A percentile compares a stretch with the other conserved stretches of the same genome.
phyloP scores from a whole-genome alignment of 1,140 invertebrate genomes.

The Lucilia sericata region DNA sequence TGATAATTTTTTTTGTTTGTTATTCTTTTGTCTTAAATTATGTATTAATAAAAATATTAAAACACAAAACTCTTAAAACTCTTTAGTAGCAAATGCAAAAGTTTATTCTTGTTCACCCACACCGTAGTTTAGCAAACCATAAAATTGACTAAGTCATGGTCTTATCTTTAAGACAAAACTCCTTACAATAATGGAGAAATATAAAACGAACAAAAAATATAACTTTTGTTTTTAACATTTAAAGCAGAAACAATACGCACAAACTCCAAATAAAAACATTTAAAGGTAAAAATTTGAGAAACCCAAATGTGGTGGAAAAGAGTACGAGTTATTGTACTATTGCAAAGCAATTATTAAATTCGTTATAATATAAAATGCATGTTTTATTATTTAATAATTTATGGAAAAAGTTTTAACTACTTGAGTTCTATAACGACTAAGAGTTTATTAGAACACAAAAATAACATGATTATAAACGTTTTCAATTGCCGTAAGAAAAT shows the following conservation, averaged over 20 bases:
- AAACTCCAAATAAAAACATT: not conserved
- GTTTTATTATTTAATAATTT: slow-evolving; percentile 34
- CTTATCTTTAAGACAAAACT: not conserved
- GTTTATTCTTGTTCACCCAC: not conserved
- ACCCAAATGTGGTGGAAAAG: not conserved
- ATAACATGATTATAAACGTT: slow-evolving; percentile 1
- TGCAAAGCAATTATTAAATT: slow-evolving; percentile 36
- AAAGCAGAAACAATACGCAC: not conserved
- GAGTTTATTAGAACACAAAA: not conserved
- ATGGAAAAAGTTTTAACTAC: slow-evolving; percentile 19
- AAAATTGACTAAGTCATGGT: not conserved
- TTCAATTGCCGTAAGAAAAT: not conserved
- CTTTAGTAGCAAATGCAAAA: not conserved
- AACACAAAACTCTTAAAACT: slow-evolving; percentile 5
- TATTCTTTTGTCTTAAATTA: not conserved
- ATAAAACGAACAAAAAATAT: not conserved
- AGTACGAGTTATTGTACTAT: not conserved
- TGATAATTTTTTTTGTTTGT: not conserved
- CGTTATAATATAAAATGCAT: slow-evolving; percentile 36
- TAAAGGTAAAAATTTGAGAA: not conserved
- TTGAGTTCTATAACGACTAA: not conserved
- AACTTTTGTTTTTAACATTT: not conserved
- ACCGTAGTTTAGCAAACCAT: not conserved
- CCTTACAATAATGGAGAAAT: not conserved
- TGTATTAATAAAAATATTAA: slow-evolving; percentile 21